A percentile compares a stretch with the other conserved stretches of the same genome.
Evolutionary conservation across 1,140 invertebrate genomes (phyloP).

Genomic region (Physella acuta): DNA sequence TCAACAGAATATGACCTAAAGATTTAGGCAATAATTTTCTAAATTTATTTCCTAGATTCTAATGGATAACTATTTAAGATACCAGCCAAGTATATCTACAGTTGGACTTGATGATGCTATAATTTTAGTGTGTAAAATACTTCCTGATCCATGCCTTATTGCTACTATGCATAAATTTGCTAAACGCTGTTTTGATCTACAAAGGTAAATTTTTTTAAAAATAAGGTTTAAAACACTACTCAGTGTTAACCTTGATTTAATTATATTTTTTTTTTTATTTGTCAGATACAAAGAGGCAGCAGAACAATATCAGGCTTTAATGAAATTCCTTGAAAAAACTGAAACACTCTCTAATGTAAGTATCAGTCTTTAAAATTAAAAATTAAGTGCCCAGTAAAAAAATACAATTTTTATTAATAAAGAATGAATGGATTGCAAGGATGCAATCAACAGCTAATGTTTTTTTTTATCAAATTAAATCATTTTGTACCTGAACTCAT

Average conservation of each 20-base stretch:
- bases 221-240: too few relatives aligned
- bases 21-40: not conserved
- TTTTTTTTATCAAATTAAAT: too few relatives aligned
- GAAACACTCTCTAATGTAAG: not conserved
- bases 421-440: too few relatives aligned
- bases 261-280: too few relatives aligned
- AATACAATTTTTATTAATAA: too few relatives aligned
- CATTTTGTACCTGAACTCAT: too few relatives aligned
- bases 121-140: not conserved
- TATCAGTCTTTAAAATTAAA: not conserved
- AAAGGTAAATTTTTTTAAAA: not conserved
- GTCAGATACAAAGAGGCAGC: slow-evolving; percentile 17
- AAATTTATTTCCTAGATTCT: not conserved
- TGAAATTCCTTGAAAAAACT: not conserved
- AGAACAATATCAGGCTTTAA: slow-evolving; percentile 1
- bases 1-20: too few relatives aligned
- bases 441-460: too few relatives aligned
- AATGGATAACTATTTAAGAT: not conserved
- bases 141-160: not conserved
- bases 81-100: not conserved
- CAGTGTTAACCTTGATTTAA: too few relatives aligned
- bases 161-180: not conserved
- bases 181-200: not conserved
- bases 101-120: not conserved
- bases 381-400: too few relatives aligned